Percentiles rank a stretch among this genome's conserved stretches.
These are phyloP conservation scores for Sander vitreus DNA, from an alignment of 2,113 vertebrate genomes.

Conservation along the genomic window DNA sequence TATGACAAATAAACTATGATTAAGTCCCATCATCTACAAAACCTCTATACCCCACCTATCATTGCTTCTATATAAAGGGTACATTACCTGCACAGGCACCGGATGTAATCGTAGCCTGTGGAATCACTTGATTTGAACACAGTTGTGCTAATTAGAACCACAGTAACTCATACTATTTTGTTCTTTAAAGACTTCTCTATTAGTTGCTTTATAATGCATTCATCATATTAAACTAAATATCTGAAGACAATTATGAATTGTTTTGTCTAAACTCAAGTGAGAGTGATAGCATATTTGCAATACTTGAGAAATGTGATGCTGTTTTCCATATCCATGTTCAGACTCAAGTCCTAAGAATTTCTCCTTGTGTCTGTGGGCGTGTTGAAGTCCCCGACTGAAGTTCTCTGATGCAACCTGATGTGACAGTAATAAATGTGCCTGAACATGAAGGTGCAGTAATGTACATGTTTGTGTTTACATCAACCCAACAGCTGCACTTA, in stretches of 20 bases:
- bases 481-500: conserved; percentile 32
- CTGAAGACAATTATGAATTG: background rate
- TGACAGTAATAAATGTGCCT: conserved; percentile 14
- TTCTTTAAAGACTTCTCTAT: background rate
- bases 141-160: background rate
- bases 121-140: background rate
- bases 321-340: background rate
- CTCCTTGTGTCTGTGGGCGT: background rate
- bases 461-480: conserved; percentile 48
- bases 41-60: no score
- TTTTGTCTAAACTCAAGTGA: background rate
- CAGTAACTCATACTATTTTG: background rate
- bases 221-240: background rate
- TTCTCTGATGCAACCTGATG: conserved; percentile 17
- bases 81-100: background rate
- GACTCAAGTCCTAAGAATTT: background rate
- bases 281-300: background rate
- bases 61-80: background rate
- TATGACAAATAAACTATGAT: no score
- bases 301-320: background rate
- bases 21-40: no score
- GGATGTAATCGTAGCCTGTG: background rate
- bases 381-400: background rate
- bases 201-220: no score
- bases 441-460: conserved; percentile 25